A percentile compares a stretch with the other conserved stretches of the same genome.
phyloP scores from a whole-genome alignment of 1,140 invertebrate genomes.

The Metaphire vulgaris region DNA sequence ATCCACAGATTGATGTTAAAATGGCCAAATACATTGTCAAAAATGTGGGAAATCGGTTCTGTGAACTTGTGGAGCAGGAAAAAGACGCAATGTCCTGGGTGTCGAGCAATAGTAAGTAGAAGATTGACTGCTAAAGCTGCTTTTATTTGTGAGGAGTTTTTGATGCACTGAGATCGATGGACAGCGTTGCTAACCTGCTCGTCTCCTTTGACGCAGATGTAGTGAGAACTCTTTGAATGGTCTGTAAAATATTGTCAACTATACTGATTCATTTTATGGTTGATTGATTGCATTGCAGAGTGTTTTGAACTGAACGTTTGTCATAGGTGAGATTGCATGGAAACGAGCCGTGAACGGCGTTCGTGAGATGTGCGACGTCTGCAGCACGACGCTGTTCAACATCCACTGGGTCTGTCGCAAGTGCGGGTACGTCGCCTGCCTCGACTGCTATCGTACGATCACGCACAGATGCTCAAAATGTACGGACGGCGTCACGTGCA shows the following conservation, averaged over 20 bases:
- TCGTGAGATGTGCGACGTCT: conserved; percentile 95
- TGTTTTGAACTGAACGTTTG: too few species aligned
- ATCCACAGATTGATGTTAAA: conserved; percentile 70
- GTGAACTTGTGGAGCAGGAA: conserved; percentile 84
- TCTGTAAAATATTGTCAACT: too few species aligned
- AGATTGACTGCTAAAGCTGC: too few species aligned
- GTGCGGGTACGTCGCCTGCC: conserved; percentile 96
- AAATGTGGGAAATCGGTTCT: conserved; percentile 92
- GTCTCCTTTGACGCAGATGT: too few species aligned
- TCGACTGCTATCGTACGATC: conserved; percentile 76
- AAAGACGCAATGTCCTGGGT: conserved; percentile 69
- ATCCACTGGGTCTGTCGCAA: conserved; percentile 95
- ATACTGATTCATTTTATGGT: too few species aligned
- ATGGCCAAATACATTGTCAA: conserved; percentile 81
- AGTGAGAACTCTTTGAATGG: too few species aligned
- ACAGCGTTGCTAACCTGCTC: too few species aligned
- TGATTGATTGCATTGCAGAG: too few species aligned
- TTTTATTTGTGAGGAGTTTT: too few species aligned
- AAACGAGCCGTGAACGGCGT: conserved; percentile 89
- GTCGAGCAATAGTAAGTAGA: neutral
- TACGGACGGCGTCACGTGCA: neutral
- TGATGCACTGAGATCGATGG: too few species aligned
- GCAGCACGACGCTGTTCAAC: conserved; percentile 94
- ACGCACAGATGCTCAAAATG: neutral
- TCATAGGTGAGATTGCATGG: conserved; percentile 62